phyloP scores from a whole-genome alignment of 2,888 invertebrate species.

The Xestia rhomboidea region DNA sequence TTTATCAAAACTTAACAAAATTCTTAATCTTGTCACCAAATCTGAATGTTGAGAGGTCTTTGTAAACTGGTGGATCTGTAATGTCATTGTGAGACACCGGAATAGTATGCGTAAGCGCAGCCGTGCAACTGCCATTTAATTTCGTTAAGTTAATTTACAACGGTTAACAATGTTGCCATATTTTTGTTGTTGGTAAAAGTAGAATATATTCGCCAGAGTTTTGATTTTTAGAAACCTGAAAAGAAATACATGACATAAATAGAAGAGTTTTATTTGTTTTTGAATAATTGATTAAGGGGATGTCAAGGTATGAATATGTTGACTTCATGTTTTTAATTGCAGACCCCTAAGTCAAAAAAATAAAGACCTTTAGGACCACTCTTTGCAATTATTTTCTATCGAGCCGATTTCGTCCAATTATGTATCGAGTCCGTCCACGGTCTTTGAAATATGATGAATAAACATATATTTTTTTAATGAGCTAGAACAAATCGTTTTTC shows the following conservation, averaged over 20 bases:
- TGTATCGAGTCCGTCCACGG: too few relatives aligned
- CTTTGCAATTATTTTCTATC: too few relatives aligned
- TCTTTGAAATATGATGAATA: too few relatives aligned
- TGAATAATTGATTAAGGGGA: not conserved
- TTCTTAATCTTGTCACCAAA: conserved; percentile 31
- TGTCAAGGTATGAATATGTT: too few relatives aligned
- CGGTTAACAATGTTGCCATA: conserved; percentile 8
- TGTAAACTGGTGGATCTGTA: conserved; percentile 44
- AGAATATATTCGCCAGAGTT: not conserved
- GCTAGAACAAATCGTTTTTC: too few relatives aligned
- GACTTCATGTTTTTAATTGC: too few relatives aligned
- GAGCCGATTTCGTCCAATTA: too few relatives aligned
- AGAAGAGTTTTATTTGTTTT: not conserved
- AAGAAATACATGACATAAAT: not conserved
- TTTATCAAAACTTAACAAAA: conserved; percentile 19
- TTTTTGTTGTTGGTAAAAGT: not conserved
- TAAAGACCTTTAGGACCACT: too few relatives aligned
- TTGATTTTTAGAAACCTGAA: not conserved
- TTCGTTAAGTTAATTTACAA: conserved; percentile 14
- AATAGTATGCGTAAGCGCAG: conserved; percentile 49
- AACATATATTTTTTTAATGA: too few relatives aligned
- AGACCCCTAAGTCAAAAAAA: too few relatives aligned
- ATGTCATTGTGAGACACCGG: conserved; percentile 57
- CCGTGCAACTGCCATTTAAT: conserved; percentile 57
- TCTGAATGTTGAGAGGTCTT: conserved; percentile 36